A percentile compares a stretch with the other conserved stretches of the same genome.
These are phyloP conservation scores for Eudemis profundana DNA, from an alignment of 2,888 invertebrate species.

Conservation along the genomic window DNA sequence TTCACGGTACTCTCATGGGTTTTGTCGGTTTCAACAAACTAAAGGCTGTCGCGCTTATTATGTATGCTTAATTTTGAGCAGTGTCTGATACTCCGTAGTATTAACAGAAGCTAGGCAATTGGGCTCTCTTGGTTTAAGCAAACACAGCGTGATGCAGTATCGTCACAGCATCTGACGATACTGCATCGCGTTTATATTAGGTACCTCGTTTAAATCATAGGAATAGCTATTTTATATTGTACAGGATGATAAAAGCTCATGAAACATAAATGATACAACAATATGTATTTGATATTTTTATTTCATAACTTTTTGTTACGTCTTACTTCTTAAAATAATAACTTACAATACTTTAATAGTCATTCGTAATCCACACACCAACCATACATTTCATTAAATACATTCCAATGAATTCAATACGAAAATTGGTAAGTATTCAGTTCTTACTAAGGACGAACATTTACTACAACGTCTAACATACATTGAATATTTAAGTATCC, in stretches of 20 bases:
- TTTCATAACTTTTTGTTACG: slow-evolving; percentile 55
- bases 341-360: slow-evolving; percentile 46
- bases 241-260: no score
- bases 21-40: neutral
- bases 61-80: no score
- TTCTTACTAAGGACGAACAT: slow-evolving; percentile 3
- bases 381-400: slow-evolving; percentile 28
- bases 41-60: no score
- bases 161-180: no score
- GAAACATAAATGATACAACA: slow-evolving; percentile 53
- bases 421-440: slow-evolving; percentile 44
- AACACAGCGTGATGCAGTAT: no score
- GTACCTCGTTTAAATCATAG: no score
- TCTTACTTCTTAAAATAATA: slow-evolving; percentile 49
- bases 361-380: slow-evolving; percentile 42
- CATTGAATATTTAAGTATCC: neutral
- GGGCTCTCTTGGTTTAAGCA: no score
- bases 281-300: slow-evolving; percentile 53
- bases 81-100: no score
- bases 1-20: no score
- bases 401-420: slow-evolving; percentile 25
- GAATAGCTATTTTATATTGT: no score
- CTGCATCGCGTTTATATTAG: no score
- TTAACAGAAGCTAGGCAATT: no score
- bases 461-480: neutral